Evolutionary conservation across 2,888 invertebrate genomes (phyloP).

Genomic region (Eudasyphora cyanicolor): DNA sequence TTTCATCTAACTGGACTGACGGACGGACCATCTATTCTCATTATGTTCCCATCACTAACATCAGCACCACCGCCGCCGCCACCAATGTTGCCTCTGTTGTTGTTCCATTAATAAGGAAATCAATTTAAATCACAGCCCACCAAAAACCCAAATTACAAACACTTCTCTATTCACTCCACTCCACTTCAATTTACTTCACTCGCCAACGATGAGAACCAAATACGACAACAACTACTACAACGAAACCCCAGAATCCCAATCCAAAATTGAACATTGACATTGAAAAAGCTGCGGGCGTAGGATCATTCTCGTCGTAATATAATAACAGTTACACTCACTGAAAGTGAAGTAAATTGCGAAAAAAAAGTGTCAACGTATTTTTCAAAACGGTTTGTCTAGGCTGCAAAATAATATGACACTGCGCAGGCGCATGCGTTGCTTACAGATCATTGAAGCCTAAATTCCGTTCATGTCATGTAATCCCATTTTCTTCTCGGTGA

Average conservation of each 20-base stretch:
- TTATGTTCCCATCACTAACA: constrained; percentile 34
- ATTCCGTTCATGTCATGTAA: constrained; percentile 65
- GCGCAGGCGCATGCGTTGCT: constrained; percentile 52
- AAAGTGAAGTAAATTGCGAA: constrained; percentile 55
- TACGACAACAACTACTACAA: constrained; percentile 57
- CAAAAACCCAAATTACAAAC: constrained; percentile 36
- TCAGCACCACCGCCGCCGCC: neutral
- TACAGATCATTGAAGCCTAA: neutral
- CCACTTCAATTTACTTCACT: neutral
- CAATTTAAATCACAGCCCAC: constrained; percentile 76
- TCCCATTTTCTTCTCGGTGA: constrained; percentile 35
- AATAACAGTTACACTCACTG: constrained; percentile 52
- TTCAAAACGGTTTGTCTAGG: constrained; percentile 1
- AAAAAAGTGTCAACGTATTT: constrained; percentile 50
- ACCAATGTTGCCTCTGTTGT: constrained; percentile 41
- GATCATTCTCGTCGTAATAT: constrained; percentile 67
- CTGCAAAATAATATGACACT: constrained; percentile 29
- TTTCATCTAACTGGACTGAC: neutral
- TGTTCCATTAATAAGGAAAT: constrained; percentile 76
- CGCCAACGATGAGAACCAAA: constrained; percentile 71
- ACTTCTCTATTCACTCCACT: constrained; percentile 10
- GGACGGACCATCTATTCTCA: constrained; percentile 38
- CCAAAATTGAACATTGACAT: constrained; percentile 44
- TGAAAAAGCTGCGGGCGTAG: constrained; percentile 75
- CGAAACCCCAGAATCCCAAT: constrained; percentile 61